Base-by-base conservation (phyloP, 2,797 vertebrate species). In the Linurgus olivaceus region DNA sequence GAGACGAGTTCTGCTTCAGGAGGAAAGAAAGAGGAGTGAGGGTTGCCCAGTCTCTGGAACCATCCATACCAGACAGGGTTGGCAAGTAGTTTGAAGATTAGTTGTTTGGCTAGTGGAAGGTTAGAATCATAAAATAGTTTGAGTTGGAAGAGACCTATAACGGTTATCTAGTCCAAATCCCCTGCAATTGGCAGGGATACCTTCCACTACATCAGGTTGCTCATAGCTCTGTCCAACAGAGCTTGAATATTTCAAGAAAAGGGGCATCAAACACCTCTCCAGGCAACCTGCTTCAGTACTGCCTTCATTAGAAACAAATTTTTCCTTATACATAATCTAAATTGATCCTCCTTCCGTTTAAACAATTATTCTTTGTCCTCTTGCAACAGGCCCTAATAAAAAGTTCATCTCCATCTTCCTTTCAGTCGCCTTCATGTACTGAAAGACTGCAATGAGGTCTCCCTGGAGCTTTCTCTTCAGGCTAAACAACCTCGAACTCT, bases 1-100 rank as follows among this genome's bases (percentile, higher is more conserved):
- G 3, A 72, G 18, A 40, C 2, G n/a, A 40, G 5, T 16, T 63
- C 28, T 59, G 5, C 15, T 63, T 71, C 29, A 63, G 18, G 4
- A 8, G 2, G 17, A 47, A 37, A 38, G 19, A 57, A 84, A 54
- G 13, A 50, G 24, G 26, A 25, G 2, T 2, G 1, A 26, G 13
- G 52, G 25, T 20, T 42, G 3, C 10, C 7, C 29, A 52, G 35
- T 20, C 6, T 3, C 11, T 62, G 11, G 7, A 26, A 31, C 13
- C 40, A n/a, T 14, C 23, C 13, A 2, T 35, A 42, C 5, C 29
- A 62, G 23, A 14, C 13, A 54, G 5, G 9, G 4, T 0, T 58
- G 31, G 24, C 29, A 77, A 31, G 8, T 17, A 61, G 18, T 81
- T 45, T 51, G 25, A 25, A 29, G 13, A 29, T 51, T 28, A 68